Evolutionary conservation across 2,888 invertebrate genomes (phyloP), one percentile per base, ranked within the genome.

Genomic region (Acanthosoma haemorrhoidale): DNA sequence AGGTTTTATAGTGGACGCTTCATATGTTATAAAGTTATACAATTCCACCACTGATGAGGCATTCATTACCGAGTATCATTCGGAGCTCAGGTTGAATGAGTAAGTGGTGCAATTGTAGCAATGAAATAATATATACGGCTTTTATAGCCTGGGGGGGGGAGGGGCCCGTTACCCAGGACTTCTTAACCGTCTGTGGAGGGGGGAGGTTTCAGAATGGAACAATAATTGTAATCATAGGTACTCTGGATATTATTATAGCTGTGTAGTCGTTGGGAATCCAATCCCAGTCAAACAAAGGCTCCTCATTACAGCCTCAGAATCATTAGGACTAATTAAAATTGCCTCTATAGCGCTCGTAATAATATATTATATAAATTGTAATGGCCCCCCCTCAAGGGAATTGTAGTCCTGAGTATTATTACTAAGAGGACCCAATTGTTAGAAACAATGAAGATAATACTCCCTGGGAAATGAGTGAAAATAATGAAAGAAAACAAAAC

Each of bases 311-410:
- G 13, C 25, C 51, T 3, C 25, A n/a, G 25, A 51, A 51, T 51
- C 51, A 51, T 51, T 51, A 51, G 51, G 21, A 51, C 51, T 51
- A 51, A 51, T 51, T 51, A 51, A 51, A 51, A 51, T 51, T 25
- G 21, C 25, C 51, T 2, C 51, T 9, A 64, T 25, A 41, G 39
- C 29, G 25, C 15, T 41, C 64, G 25, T 64, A 64, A 64, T 64
- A 64, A 64, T 64, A 41, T 64, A 64, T 64, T 64, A 38, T 64
- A 64, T 64, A 39, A 64, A 64, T 39, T 64, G 39, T 64, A 64
- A 64, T 64, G 64, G 29, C 59, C 25, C 3, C 16, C 32, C 32
- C 2, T 15, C n/a, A 34, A 11, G 6, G 16, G 51, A 51, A 51
- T 51, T 51, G 51, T 51, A n/a, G 13, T 13, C 25, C 1, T 4